A percentile compares a stretch with the other conserved stretches of the same genome.
Evolutionary conservation across 2,113 vertebrate genomes (phyloP).

Genomic region (Pavo muticus): DNA sequence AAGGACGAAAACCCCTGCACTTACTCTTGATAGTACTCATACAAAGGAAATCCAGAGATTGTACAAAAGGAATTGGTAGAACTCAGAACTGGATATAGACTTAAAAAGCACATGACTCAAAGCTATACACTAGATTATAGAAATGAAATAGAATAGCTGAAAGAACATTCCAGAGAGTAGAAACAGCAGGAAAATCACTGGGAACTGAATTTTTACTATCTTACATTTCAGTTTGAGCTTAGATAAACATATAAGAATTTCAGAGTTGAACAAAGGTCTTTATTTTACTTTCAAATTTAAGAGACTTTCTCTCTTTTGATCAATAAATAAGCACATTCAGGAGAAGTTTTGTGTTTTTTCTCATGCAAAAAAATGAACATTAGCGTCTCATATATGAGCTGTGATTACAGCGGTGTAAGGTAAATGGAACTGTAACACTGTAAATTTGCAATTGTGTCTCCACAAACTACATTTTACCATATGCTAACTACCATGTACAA

Average conservation of each 20-base stretch:
- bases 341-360: neutral
- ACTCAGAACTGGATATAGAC: neutral
- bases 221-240: neutral
- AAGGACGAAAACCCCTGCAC: neutral
- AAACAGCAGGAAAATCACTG: neutral
- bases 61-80: neutral
- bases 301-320: neutral
- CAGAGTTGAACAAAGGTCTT: neutral
- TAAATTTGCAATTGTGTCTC: neutral
- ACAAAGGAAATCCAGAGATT: neutral
- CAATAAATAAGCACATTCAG: neutral
- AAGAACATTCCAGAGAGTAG: neutral
- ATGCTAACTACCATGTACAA: neutral
- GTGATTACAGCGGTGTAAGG: fast-evolving
- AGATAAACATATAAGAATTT: neutral
- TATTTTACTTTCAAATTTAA: neutral
- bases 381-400: neutral
- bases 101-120: neutral
- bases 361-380: neutral
- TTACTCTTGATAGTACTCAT: neutral
- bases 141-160: neutral
- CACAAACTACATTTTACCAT: neutral
- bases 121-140: neutral
- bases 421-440: neutral
- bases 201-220: neutral